Evolutionary conservation across 2,113 vertebrate species (phyloP).

Genomic region (Cochlearius cochlearius): DNA sequence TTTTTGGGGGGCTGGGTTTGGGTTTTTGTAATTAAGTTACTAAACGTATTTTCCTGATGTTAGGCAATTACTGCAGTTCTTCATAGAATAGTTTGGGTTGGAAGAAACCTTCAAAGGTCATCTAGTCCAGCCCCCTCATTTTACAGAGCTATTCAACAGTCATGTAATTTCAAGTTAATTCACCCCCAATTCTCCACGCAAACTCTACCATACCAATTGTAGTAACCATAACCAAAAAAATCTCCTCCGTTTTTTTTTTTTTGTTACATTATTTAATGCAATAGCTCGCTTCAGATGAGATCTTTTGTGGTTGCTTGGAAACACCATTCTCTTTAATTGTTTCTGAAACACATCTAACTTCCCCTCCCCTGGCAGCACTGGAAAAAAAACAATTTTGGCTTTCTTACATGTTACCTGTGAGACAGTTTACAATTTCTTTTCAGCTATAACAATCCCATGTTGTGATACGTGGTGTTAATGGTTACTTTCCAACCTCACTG

Average conservation of each 20-base stretch:
- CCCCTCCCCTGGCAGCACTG: neutral
- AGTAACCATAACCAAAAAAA: neutral
- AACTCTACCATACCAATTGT: neutral
- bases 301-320: neutral
- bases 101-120: neutral
- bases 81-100: neutral
- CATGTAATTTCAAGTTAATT: neutral
- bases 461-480: neutral
- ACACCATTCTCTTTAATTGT: neutral
- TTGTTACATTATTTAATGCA: neutral
- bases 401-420: neutral
- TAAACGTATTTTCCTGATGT: neutral
- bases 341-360: neutral
- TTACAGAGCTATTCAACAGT: neutral
- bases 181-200: neutral
- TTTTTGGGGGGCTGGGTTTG: fast-evolving
- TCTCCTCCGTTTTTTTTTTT: neutral
- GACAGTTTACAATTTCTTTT: neutral
- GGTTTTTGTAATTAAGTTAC: neutral
- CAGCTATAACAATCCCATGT: neutral
- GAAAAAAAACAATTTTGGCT: neutral
- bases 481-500: neutral
- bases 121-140: neutral
- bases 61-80: neutral
- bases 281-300: neutral